Percentiles rank a stretch among this genome's conserved stretches.
Evolutionary conservation across 2,888 invertebrate species (phyloP).

Genomic region (Mimachlamys varia): DNA sequence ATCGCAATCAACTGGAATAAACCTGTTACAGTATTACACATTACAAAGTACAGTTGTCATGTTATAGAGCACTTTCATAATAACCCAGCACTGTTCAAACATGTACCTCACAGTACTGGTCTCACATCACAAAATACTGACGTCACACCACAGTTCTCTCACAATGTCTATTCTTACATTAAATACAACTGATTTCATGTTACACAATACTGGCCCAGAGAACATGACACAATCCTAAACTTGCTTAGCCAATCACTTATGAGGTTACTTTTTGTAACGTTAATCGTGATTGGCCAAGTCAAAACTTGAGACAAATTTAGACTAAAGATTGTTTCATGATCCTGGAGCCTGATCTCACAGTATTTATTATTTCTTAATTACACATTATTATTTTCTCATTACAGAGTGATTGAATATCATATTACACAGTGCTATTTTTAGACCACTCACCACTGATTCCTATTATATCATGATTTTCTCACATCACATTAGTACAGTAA

Average conservation of each 20-base stretch:
- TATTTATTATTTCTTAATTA: not conserved
- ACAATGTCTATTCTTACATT: not conserved
- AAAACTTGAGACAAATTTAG: too few species aligned
- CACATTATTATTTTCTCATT: not conserved
- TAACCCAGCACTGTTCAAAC: not conserved
- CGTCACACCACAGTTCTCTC: not conserved
- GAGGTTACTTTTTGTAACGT: too few species aligned
- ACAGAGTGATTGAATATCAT: not conserved
- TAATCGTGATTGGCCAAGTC: too few species aligned
- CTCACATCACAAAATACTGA: not conserved
- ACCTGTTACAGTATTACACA: too few species aligned
- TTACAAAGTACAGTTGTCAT: too few species aligned
- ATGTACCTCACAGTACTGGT: not conserved
- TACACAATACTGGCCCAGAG: not conserved
- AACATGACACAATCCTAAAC: not conserved
- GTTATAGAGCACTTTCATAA: too few species aligned
- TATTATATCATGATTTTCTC: not conserved
- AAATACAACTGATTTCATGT: not conserved
- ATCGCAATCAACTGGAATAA: not conserved
- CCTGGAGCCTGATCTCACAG: too few species aligned
- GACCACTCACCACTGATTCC: not conserved
- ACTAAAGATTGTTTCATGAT: too few species aligned
- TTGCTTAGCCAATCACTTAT: too few species aligned
- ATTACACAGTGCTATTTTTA: not conserved
- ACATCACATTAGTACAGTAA: not conserved